These are phyloP conservation scores for Melolontha melolontha DNA, from an alignment of 2,888 invertebrate genomes.

Conservation along the genomic window DNA sequence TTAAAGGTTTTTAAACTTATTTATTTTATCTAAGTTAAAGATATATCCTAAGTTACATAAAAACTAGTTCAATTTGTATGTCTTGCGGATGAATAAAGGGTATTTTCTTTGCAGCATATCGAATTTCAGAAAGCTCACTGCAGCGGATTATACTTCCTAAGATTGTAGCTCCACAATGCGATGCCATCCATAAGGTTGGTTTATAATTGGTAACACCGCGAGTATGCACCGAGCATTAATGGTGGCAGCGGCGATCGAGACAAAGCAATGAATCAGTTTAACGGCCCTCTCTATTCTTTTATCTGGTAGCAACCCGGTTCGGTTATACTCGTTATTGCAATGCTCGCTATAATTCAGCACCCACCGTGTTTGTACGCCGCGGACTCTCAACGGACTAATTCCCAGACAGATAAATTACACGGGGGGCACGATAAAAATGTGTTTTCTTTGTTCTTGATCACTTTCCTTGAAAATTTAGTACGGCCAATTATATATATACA, in stretches of 20 bases:
- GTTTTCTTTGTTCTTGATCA: conserved; percentile 34
- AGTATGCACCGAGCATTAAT: conserved; percentile 61
- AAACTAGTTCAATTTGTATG: too few relatives aligned
- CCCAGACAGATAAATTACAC: conserved; percentile 45
- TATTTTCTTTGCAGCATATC: conserved; percentile 22
- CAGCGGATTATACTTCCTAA: conserved; percentile 30
- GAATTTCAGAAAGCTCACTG: conserved; percentile 27
- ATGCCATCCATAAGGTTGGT: conserved; percentile 56
- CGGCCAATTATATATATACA: conserved; percentile 35
- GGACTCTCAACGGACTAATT: conserved; percentile 20
- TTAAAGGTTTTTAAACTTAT: too few relatives aligned
- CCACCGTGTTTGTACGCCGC: conserved; percentile 55
- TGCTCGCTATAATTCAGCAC: conserved; percentile 58
- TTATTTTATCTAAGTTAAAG: too few relatives aligned
- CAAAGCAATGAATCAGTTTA: conserved; percentile 60
- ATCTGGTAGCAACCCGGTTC: conserved; percentile 59
- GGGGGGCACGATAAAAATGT: conserved; percentile 29
- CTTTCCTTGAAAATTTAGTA: conserved; percentile 39
- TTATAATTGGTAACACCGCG: conserved; percentile 61
- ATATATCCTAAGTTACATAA: too few relatives aligned
- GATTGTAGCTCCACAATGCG: conserved; percentile 31
- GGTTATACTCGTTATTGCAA: conserved; percentile 58
- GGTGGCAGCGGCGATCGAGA: conserved; percentile 56
- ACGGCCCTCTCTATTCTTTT: conserved; percentile 60
- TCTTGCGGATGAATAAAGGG: conserved; percentile 25